Evolutionary conservation across 2,888 invertebrate species (phyloP).

Genomic region (Epinotia ramella): DNA sequence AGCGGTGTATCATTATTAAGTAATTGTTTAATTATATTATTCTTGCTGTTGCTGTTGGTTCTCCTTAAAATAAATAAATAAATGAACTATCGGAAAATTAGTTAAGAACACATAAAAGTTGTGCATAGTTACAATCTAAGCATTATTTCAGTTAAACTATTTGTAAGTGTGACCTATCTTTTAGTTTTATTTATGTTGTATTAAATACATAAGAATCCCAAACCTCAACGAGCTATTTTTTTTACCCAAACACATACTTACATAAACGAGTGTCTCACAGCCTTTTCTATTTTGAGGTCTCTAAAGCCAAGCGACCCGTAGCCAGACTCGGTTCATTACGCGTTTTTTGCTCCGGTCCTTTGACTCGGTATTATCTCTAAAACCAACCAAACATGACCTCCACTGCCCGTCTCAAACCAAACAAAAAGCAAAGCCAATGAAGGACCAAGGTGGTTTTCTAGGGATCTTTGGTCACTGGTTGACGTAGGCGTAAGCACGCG

Average conservation of each 20-base stretch:
- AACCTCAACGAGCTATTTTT: not conserved
- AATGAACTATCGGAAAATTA: no score
- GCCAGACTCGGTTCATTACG: constrained; percentile 35
- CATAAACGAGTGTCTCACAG: not conserved
- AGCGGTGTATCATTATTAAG: no score
- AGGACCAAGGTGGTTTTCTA: not conserved
- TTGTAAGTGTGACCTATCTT: no score
- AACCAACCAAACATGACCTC: constrained; percentile 22
- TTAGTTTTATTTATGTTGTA: no score
- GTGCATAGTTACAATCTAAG: no score
- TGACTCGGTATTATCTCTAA: constrained; percentile 22
- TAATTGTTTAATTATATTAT: no score
- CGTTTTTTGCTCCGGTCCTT: constrained; percentile 39
- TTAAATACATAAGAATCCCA: no score
- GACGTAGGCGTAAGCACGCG: constrained; percentile 38
- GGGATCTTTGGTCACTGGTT: constrained; percentile 20
- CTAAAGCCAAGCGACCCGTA: constrained; percentile 43
- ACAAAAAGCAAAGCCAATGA: constrained; percentile 6
- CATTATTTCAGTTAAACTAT: no score
- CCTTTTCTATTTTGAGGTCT: constrained; percentile 31
- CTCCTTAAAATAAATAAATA: no score
- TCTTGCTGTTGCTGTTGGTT: no score
- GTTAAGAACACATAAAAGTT: no score
- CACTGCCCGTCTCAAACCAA: not conserved
- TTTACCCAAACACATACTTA: not conserved